These are phyloP conservation scores for Perizoma flavofasciatum DNA, from an alignment of 2,888 invertebrate species.

Conservation along the genomic window DNA sequence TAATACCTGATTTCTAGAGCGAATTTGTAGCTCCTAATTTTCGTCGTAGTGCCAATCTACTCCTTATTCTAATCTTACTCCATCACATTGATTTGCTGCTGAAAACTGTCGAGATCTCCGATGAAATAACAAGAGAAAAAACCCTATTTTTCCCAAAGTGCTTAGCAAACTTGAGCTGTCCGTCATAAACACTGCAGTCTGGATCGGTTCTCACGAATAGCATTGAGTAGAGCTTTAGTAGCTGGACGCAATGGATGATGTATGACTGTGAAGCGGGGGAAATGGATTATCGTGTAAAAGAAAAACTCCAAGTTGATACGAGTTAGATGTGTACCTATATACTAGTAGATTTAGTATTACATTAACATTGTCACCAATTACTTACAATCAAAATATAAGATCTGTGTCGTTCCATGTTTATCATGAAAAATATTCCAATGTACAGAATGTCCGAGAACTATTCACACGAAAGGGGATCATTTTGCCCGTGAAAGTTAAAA, in stretches of 20 bases:
- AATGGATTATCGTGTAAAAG: slow-evolving; percentile 16
- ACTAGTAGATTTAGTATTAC: no score
- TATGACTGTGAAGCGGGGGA: slow-evolving; percentile 17
- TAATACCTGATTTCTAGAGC: no score
- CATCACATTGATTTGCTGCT: slow-evolving; percentile 5
- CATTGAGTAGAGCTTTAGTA: slow-evolving; percentile 15
- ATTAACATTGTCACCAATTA: no score
- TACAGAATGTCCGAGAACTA: no score
- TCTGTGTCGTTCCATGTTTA: no score
- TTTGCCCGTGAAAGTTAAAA: no score
- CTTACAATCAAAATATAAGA: no score
- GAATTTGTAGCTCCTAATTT: no score
- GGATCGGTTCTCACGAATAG: slow-evolving; percentile 18
- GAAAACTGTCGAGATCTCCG: slow-evolving; percentile 14
- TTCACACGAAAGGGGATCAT: no score
- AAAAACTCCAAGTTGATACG: slow-evolving; percentile 4
- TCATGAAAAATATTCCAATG: no score
- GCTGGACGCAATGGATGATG: slow-evolving; percentile 18
- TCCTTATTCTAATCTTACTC: not conserved
- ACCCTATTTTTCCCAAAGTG: slow-evolving; percentile 2
- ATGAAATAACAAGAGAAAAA: slow-evolving; percentile 5
- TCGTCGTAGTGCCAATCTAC: not conserved
- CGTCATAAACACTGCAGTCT: slow-evolving; percentile 13
- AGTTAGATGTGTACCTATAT: no score
- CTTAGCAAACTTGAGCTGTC: slow-evolving; percentile 5